Base-by-base conservation (phyloP, 2,888 invertebrate species). In the Nyleta sp. region DNA sequence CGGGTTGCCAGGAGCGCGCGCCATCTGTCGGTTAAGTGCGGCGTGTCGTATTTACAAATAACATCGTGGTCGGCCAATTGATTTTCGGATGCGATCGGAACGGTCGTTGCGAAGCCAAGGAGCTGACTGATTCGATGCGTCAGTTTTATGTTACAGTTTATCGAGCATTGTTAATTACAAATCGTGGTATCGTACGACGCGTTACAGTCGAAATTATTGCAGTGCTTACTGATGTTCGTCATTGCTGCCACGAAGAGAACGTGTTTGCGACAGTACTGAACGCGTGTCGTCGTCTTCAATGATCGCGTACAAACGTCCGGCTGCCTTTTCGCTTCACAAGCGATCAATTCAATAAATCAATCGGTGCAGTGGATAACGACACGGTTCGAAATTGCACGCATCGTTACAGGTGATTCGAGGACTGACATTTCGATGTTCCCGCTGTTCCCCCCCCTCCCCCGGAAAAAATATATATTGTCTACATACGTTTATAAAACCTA, bases 101-200 rank as follows among this genome's bases (percentile, higher is more conserved):
- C 64, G 64, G 40, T 44, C 20, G 6, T 62, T 64, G 55, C 15
- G 64, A 60, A 71, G 35, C 44, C 46, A 59, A 48, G 20, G 50
- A 59, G 57, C 35, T 24, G 44, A 53, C 35, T 24, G 44, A 53
- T 59, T 15, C 10, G 60, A 53, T 60, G 53, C 60, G 38, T 59
- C 38, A 59, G 15, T 35, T 28, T 59, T 74, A 74, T 67, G 15
- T 74, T 74, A 75, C 67, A 75, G 42, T 24, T 53, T 33, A 68
- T 75, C 67, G 62, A 68, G 68, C 68, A 35, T 55, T 10, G 52
- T 67, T 74, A 67, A 74, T 74, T 74, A 67, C 67, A 74, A 64
- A 67, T 59, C 40, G 40, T 48, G 44, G 20, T 74, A 65, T 60
- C 40, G 22, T 75, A 75, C 65, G 57, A 57, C n/a, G n/a, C 28